phyloP scores from a whole-genome alignment of 1,140 invertebrate genomes.

The Oedothorax gibbosus region DNA sequence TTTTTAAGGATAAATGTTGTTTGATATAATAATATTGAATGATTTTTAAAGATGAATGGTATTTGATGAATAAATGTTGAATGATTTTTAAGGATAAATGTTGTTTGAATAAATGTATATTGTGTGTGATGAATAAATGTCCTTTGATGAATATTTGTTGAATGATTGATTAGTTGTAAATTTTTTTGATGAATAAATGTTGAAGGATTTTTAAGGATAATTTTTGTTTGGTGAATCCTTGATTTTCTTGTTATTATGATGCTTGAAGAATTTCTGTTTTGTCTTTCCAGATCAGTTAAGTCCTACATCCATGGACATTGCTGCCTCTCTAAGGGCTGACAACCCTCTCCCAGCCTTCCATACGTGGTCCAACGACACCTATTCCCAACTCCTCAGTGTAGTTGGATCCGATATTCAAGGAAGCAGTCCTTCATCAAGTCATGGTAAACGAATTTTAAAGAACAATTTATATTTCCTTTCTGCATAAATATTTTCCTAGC shows the following conservation, averaged over 20 bases:
- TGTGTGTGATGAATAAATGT: background rate
- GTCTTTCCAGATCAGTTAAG: slow-evolving; percentile 49
- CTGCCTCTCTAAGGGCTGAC: slow-evolving; percentile 45
- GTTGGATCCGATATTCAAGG: slow-evolving; percentile 54
- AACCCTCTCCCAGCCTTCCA: slow-evolving; percentile 57
- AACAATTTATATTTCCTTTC: background rate
- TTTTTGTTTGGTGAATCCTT: background rate
- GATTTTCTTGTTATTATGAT: too few relatives aligned
- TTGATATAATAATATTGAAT: too few relatives aligned
- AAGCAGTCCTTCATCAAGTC: slow-evolving; percentile 56
- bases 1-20: too few relatives aligned
- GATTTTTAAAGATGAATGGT: too few relatives aligned
- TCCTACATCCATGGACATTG: slow-evolving; percentile 42
- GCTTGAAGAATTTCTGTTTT: background rate
- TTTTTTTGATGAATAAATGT: background rate
- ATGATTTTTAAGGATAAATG: too few relatives aligned
- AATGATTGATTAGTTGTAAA: background rate
- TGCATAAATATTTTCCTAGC: background rate
- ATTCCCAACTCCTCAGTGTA: slow-evolving; percentile 26
- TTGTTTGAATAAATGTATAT: too few relatives aligned
- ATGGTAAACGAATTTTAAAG: slow-evolving; percentile 6
- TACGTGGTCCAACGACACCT: slow-evolving; percentile 49
- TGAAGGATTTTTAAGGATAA: too few relatives aligned
- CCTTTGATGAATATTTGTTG: background rate
- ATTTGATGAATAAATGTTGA: too few relatives aligned